Evolutionary conservation across 2,888 invertebrate genomes (phyloP).

Genomic region (Chalcis sispes): DNA sequence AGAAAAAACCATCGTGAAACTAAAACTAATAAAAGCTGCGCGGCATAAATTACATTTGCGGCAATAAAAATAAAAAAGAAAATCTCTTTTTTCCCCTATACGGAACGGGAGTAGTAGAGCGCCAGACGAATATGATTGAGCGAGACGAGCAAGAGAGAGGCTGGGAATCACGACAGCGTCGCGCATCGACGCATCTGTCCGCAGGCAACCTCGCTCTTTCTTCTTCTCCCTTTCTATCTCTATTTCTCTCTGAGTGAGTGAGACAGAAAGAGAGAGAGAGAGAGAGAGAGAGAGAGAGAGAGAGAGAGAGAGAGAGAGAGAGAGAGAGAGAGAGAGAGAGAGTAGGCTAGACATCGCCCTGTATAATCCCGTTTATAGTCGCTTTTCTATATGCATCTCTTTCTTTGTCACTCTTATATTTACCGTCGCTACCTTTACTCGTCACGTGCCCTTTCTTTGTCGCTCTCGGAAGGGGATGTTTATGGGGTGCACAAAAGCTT

Average conservation of each 20-base stretch:
- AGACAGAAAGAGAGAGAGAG: too few relatives aligned
- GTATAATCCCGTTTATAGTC: conserved; percentile 46
- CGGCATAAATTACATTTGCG: background rate
- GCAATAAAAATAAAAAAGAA: background rate
- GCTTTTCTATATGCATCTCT: conserved; percentile 15
- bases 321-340: too few relatives aligned
- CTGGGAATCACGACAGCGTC: conserved; percentile 38
- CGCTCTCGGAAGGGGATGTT: conserved; percentile 41
- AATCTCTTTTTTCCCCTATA: background rate
- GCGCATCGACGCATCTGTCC: conserved; percentile 54
- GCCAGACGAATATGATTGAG: conserved; percentile 41
- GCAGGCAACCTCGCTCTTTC: conserved; percentile 11
- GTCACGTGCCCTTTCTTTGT: conserved; percentile 4
- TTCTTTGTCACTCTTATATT: background rate
- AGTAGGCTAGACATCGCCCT: too few relatives aligned
- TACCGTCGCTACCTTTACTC: conserved; percentile 19
- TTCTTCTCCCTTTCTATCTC: background rate
- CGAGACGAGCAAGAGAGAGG: conserved; percentile 6
- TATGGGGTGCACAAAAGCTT: conserved; percentile 41
- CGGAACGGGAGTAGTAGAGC: conserved; percentile 25
- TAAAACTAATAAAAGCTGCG: background rate
- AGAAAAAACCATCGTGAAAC: background rate
- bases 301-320: too few relatives aligned
- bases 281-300: too few relatives aligned
- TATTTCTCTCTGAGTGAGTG: background rate